Conservation (phyloP, 92 coral and sea anemone species). For the Porites rus region DNA sequence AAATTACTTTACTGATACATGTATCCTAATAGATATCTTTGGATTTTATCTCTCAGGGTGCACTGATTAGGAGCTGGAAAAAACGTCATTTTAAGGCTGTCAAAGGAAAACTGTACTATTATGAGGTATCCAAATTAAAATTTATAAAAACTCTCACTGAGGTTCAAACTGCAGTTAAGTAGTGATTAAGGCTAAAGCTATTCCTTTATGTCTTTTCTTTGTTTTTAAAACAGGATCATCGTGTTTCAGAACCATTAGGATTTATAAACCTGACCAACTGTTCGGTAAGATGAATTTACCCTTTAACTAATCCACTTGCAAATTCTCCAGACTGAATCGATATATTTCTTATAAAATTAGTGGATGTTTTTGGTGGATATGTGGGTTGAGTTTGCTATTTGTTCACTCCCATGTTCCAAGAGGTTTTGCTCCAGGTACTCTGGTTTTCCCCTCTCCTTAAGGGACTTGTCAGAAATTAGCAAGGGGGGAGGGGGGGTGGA, state of each 20-base stretch:
- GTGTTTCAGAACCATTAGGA: slow-evolving; percentile 74
- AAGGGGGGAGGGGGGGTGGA: no score
- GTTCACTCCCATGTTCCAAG: no score
- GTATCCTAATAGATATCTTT: no score
- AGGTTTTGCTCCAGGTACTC: no score
- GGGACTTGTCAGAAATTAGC: no score
- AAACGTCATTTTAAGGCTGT: slow-evolving; percentile 87
- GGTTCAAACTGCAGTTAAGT: no score
- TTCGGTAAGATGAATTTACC: not conserved
- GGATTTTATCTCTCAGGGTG: slow-evolving; percentile 53
- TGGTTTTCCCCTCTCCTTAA: no score
- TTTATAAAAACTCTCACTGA: not conserved
- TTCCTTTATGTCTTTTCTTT: not conserved
- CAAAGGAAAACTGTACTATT: slow-evolving; percentile 80
- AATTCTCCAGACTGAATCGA: not conserved
- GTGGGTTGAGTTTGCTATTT: no score
- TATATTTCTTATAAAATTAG: no score
- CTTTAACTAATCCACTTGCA: not conserved
- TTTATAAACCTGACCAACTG: slow-evolving; percentile 65
- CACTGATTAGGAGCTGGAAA: slow-evolving; percentile 87
- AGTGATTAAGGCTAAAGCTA: not conserved
- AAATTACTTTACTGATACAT: no score
- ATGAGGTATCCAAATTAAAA: slow-evolving; percentile 61
- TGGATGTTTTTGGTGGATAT: no score
- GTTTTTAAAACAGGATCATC: slow-evolving; percentile 77